Base-by-base conservation (phyloP, 2,113 vertebrate genomes). In the Psophia crepitans region DNA sequence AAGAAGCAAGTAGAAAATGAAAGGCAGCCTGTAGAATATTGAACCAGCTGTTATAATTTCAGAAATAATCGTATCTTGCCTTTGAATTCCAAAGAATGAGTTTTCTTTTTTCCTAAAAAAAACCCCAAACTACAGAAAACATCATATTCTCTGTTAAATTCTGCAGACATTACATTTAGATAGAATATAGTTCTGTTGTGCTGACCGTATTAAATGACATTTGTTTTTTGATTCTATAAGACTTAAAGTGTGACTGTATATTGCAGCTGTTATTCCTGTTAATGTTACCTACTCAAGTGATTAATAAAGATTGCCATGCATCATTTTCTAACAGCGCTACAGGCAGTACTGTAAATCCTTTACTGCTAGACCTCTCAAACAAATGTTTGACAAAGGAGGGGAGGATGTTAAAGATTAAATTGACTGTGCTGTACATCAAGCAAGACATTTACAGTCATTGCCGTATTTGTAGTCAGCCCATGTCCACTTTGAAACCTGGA, bases 351-450 rank as follows among this genome's bases (percentile, higher is more conserved):
- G 61, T 64, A 92, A 94, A 90, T 92, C 66, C 46, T 96, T 39
- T 94, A 78, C 85, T 70, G 57, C 63, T 16, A 80, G 85, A 76
- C 82, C 66, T 97, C 87, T 75, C 90, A 89, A 94, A 93, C 77
- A 75, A 84, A 95, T 95, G 60, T 93, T 93, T 97, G 89, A 91
- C 87, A 91, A 92, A 94, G 85, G 77, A 91, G 53, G 23, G 76
- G 46, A 87, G 51, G 65, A 84, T 76, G 71, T 77, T 81, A 96
- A 96, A 82, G 65, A 80, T 96, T 83, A 92, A 89, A 95, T 90
- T 76, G 74, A 87, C 87, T 96, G 56, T 51, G 79, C 39, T 81
- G 81, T 96, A 91, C 70, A 75, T 93, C 86, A 84, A 77, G 82
- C 39, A 56, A 95, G 94, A 91, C 90, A 93, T 78, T 88, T 95